A percentile compares a stretch with the other conserved stretches of the same genome.
Evolutionary conservation across 2,888 invertebrate species (phyloP).

Genomic region (Eutolmus rufibarbis): DNA sequence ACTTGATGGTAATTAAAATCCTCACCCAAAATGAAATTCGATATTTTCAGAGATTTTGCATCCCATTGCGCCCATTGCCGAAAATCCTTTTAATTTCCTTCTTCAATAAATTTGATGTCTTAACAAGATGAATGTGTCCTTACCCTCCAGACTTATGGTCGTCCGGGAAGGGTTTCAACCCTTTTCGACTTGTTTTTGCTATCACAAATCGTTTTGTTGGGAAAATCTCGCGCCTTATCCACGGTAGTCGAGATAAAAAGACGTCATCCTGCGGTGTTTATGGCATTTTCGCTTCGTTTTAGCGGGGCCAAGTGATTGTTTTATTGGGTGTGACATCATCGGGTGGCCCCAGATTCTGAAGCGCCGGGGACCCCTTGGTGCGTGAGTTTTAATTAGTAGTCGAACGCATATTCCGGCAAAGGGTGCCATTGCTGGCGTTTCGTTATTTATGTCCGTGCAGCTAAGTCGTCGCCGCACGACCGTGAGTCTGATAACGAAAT

Average conservation of each 20-base stretch:
- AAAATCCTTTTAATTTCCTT: slow-evolving; percentile 36
- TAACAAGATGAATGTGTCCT: slow-evolving; percentile 29
- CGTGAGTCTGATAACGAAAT: not conserved
- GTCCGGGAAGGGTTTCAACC: slow-evolving; percentile 1
- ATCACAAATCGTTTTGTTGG: not conserved
- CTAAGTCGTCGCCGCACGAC: not conserved
- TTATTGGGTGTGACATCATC: slow-evolving; percentile 46
- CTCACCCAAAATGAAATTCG: slow-evolving; percentile 39
- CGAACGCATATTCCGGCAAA: slow-evolving; percentile 35
- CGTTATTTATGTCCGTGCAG: slow-evolving; percentile 44
- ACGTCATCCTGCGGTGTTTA: slow-evolving; percentile 39
- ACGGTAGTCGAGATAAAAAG: slow-evolving; percentile 34
- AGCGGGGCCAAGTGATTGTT: slow-evolving; percentile 42
- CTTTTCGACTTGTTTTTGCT: slow-evolving; percentile 8
- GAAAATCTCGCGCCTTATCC: slow-evolving; percentile 39
- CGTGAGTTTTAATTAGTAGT: slow-evolving; percentile 45
- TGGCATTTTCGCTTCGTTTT: slow-evolving; percentile 27
- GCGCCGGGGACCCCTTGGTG: slow-evolving; percentile 21
- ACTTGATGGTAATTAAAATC: slow-evolving; percentile 37
- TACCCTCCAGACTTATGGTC: slow-evolving; percentile 15
- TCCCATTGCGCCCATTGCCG: slow-evolving; percentile 33
- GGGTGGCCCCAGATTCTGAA: not conserved
- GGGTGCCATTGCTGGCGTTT: slow-evolving; percentile 42
- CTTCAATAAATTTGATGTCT: slow-evolving; percentile 40
- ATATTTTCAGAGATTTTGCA: slow-evolving; percentile 39